Conservation (phyloP, 1,140 invertebrate genomes). For the Drosophila nebulosa region DNA sequence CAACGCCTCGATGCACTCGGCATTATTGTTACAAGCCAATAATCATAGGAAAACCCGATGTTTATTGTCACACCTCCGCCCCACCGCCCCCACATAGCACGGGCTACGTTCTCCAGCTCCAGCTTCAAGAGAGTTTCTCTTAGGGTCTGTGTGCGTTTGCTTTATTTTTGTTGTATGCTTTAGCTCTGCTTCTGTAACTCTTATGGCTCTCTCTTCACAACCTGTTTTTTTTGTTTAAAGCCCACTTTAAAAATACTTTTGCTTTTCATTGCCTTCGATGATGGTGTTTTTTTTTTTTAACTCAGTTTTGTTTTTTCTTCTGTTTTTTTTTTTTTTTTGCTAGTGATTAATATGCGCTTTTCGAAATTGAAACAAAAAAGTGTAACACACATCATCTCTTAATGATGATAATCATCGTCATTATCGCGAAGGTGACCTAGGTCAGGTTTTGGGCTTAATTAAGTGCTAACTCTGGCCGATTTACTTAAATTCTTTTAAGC, state of each 20-base stretch:
- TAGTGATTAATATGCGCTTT: constrained; percentile 74
- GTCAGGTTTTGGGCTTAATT: not conserved
- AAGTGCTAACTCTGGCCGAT: not conserved
- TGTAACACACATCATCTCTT: constrained; percentile 30
- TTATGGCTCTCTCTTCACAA: constrained; percentile 61
- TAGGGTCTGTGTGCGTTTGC: constrained; percentile 40
- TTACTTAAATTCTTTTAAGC: not conserved
- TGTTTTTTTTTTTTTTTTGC: not conserved
- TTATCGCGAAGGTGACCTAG: not conserved
- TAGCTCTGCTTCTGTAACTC: constrained; percentile 41
- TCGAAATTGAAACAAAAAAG: constrained; percentile 58
- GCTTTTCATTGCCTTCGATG: constrained; percentile 75
- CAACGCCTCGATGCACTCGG: constrained; percentile 64
- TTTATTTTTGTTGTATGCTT: not conserved
- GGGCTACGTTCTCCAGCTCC: constrained; percentile 3
- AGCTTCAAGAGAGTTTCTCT: not conserved
- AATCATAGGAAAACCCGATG: constrained; percentile 11
- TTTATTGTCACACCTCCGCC: constrained; percentile 1
- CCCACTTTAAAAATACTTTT: constrained; percentile 78
- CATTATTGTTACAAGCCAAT: constrained; percentile 6
- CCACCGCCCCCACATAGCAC: constrained; percentile 1
- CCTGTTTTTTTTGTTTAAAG: constrained; percentile 66
- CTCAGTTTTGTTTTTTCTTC: not conserved
- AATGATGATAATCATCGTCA: not conserved
- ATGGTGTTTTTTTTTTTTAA: constrained; percentile 33